These are phyloP conservation scores for Campoplex nolae DNA, from an alignment of 2,888 invertebrate species.

Conservation along the genomic window DNA sequence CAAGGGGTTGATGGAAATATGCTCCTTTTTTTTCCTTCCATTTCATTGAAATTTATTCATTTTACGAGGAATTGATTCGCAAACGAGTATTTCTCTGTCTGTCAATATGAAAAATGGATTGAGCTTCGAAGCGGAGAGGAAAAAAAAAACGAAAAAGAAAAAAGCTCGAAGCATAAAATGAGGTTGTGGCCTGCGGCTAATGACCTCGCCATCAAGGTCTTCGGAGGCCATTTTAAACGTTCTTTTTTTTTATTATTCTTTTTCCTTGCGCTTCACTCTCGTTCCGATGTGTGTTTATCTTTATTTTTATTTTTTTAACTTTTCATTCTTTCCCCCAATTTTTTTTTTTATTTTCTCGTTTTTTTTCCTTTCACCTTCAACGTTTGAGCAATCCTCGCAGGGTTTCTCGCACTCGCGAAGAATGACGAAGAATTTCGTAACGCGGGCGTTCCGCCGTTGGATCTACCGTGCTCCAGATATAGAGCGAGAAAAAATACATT, in stretches of 20 bases:
- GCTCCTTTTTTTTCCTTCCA: background rate
- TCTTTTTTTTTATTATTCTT: background rate
- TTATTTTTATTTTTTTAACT: background rate
- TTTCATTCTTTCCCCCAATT: background rate
- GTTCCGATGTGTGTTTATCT: background rate
- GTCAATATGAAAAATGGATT: slow-evolving; percentile 25
- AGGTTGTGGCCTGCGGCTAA: slow-evolving; percentile 27
- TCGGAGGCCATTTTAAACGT: slow-evolving; percentile 12
- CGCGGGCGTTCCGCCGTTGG: slow-evolving; percentile 6
- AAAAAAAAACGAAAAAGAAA: background rate
- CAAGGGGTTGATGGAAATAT: slow-evolving; percentile 30
- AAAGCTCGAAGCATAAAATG: slow-evolving; percentile 5
- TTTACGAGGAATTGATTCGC: slow-evolving; percentile 41
- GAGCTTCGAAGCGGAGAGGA: background rate
- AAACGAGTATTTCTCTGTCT: slow-evolving; percentile 23
- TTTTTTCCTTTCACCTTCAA: background rate
- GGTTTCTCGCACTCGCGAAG: slow-evolving; percentile 25
- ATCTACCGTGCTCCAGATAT: slow-evolving; percentile 3
- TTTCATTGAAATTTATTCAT: slow-evolving; percentile 42
- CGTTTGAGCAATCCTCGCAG: slow-evolving; percentile 30
- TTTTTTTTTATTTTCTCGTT: background rate
- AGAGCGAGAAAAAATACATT: slow-evolving; percentile 3
- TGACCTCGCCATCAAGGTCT: slow-evolving; percentile 54
- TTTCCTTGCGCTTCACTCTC: background rate
- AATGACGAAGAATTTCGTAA: slow-evolving; percentile 59